Evolutionary conservation across 1,140 invertebrate genomes (phyloP).

Genomic region (Zaprionus inermis): DNA sequence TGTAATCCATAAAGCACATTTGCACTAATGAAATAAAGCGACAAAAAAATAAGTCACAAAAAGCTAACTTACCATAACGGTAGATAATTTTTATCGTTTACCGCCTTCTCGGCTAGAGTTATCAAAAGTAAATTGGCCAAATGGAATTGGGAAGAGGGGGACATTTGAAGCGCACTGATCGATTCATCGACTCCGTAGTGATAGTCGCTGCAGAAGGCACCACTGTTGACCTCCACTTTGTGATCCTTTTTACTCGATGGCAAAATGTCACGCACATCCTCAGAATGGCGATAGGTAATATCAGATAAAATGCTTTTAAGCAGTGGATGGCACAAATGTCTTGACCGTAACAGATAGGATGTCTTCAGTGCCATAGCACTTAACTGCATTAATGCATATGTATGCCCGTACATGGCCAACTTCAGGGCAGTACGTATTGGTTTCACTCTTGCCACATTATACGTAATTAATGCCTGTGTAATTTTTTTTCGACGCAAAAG

Average conservation of each 20-base stretch:
- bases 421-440: conserved; percentile 90
- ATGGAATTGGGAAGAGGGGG: conserved; percentile 83
- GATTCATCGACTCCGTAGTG: conserved; percentile 77
- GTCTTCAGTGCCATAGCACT: conserved; percentile 81
- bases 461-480: conserved; percentile 88
- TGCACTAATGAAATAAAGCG: not conserved
- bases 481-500: conserved; percentile 88
- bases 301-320: conserved; percentile 67
- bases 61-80: conserved; percentile 73
- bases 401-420: conserved; percentile 89
- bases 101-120: conserved; percentile 77
- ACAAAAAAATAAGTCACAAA: not conserved
- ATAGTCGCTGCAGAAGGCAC: conserved; percentile 74
- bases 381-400: conserved; percentile 87
- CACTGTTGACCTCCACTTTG: conserved; percentile 55
- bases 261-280: conserved; percentile 72
- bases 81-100: conserved; percentile 83
- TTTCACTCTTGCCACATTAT: conserved; percentile 89
- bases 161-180: conserved; percentile 80
- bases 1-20: conserved; percentile 25
- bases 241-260: conserved; percentile 33
- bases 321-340: conserved; percentile 64
- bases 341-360: conserved; percentile 71
- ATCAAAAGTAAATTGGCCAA: conserved; percentile 82
- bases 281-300: conserved; percentile 76